Percentiles rank a stretch among this genome's conserved stretches.
Conservation (phyloP, 2,113 vertebrate species). For the Sorex araneus region DNA sequence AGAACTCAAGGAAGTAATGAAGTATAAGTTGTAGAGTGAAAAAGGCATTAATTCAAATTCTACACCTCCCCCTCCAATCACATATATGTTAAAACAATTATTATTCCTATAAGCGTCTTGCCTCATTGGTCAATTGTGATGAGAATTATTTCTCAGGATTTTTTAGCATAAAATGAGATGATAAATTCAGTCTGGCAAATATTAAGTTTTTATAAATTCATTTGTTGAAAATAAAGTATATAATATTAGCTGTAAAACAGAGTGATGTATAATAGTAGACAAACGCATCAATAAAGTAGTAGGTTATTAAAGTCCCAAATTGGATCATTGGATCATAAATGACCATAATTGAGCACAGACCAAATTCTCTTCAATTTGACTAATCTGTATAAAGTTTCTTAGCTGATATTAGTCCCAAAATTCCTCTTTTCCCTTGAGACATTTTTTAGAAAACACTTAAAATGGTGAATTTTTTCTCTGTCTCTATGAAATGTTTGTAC, state of each 20-base stretch:
- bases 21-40: not conserved
- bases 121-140: not conserved
- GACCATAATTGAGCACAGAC: not conserved
- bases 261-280: not conserved
- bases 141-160: not conserved
- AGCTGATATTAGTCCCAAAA: not conserved
- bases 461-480: slow-evolving; percentile 7
- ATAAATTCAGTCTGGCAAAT: not conserved
- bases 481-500: not conserved
- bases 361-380: not conserved
- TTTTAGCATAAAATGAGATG: not conserved
- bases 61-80: not conserved
- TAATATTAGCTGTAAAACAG: not conserved
- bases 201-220: not conserved
- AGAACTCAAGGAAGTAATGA: not conserved
- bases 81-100: no score
- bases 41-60: not conserved
- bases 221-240: not conserved
- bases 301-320: not conserved
- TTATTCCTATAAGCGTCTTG: not conserved
- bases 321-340: not conserved
- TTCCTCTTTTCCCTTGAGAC: not conserved
- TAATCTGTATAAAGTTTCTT: not conserved
- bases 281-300: not conserved
- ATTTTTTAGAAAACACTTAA: not conserved